phyloP scores from a whole-genome alignment of 1,140 invertebrate genomes.

The Pristionchus pacificus region DNA sequence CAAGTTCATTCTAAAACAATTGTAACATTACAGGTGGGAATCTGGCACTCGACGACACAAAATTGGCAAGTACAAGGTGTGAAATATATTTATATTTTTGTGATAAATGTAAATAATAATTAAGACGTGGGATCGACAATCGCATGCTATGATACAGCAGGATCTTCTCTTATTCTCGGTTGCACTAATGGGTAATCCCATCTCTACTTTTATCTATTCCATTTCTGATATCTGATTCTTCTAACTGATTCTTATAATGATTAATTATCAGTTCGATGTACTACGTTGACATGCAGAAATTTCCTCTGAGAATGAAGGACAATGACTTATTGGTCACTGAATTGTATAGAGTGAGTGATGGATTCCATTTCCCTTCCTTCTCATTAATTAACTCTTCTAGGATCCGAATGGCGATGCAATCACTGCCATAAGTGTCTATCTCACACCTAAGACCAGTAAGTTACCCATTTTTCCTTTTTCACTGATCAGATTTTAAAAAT shows the following conservation, averaged over 20 bases:
- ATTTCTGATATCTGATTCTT: too few relatives aligned
- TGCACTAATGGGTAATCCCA: constrained; percentile 75
- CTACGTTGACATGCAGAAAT: constrained; percentile 99
- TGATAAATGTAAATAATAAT: constrained; percentile 53
- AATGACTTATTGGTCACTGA: constrained; percentile 95
- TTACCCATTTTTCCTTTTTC: background rate
- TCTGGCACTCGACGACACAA: constrained; percentile 96
- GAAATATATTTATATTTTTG: constrained; percentile 10
- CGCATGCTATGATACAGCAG: constrained; percentile 89
- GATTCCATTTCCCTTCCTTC: too few relatives aligned
- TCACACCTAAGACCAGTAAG: constrained; percentile 91
- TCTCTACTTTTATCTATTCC: too few relatives aligned
- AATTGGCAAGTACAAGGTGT: constrained; percentile 72
- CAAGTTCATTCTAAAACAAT: too few relatives aligned
- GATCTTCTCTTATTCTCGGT: constrained; percentile 85
- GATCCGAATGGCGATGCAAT: constrained; percentile 90
- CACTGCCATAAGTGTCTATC: constrained; percentile 94
- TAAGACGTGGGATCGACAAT: constrained; percentile 84
- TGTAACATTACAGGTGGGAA: too few relatives aligned
- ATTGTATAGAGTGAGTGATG: constrained; percentile 69
- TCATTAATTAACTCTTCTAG: background rate
- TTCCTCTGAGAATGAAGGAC: constrained; percentile 92
- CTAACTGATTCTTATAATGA: background rate
- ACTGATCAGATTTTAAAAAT: too few relatives aligned
- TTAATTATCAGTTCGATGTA: constrained; percentile 70